Conservation (phyloP, 1,140 invertebrate species). For the Phymorhynchus buccinoides region DNA sequence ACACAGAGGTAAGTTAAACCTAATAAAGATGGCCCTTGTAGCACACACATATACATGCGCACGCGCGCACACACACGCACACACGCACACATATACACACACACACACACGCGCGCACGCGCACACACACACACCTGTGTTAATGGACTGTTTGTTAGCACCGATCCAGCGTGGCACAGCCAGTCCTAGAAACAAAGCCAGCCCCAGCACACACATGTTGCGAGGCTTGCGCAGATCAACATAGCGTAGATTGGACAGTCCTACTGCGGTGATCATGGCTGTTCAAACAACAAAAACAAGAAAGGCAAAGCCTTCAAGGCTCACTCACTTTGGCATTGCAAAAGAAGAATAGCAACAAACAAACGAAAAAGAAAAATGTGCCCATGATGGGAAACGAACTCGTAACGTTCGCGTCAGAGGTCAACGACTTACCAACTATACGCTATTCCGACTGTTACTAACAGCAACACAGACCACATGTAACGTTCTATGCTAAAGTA, state of each 20-base stretch:
- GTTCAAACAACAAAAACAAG: no score
- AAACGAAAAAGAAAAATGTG: neutral
- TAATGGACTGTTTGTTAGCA: conserved; percentile 39
- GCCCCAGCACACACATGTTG: conserved; percentile 89
- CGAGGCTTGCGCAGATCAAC: conserved; percentile 84
- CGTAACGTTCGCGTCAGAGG: no score
- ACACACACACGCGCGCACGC: neutral
- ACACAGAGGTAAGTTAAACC: no score
- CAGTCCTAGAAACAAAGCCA: conserved; percentile 83
- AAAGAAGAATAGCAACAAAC: neutral
- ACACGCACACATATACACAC: conserved; percentile 13
- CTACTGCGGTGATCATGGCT: conserved; percentile 64
- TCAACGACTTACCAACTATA: no score
- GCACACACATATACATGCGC: conserved; percentile 8
- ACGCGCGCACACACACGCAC: conserved; percentile 14
- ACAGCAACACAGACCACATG: no score
- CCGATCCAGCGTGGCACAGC: conserved; percentile 81
- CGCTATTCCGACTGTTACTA: no score
- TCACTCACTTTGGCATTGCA: no score
- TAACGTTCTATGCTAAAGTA: no score
- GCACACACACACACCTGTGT: conserved; percentile 48
- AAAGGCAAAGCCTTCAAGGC: no score
- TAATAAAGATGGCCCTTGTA: no score
- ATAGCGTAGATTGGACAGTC: conserved; percentile 85
- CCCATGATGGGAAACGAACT: no score